phyloP scores from a whole-genome alignment of 2,888 invertebrate species.

The Sisyra nigra region DNA sequence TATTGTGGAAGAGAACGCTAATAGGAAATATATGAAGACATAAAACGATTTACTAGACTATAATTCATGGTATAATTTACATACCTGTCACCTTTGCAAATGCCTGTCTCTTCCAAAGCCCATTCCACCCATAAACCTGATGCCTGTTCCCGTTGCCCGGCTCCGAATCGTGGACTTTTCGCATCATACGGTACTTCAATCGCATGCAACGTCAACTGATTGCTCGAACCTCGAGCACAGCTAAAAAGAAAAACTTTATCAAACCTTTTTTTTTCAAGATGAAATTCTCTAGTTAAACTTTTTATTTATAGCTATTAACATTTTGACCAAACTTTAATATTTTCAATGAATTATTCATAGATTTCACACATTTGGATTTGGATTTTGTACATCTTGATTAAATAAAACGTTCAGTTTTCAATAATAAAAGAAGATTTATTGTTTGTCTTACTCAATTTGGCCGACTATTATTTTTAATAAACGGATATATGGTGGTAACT shows the following conservation, averaged over 20 bases:
- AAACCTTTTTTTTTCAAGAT: not conserved
- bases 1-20: no score
- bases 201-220: conserved; percentile 35
- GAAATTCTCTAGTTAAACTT: not conserved
- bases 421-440: no score
- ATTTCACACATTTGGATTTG: no score
- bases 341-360: no score
- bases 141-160: conserved; percentile 45
- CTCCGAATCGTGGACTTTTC: conserved; percentile 56
- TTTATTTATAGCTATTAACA: not conserved
- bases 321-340: no score
- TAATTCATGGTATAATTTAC: conserved; percentile 6
- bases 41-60: no score
- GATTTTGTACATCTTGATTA: no score
- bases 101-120: conserved; percentile 60
- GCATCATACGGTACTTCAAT: conserved; percentile 52
- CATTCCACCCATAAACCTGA: conserved; percentile 63
- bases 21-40: no score
- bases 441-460: no score
- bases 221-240: conserved; percentile 6
- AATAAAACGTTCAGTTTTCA: no score
- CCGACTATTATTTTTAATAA: no score
- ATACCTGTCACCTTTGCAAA: conserved; percentile 62
- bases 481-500: no score
- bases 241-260: not conserved